A percentile compares a stretch with the other conserved stretches of the same genome.
Conservation (phyloP, 2,113 vertebrate genomes). For the Oenanthe melanoleuca region DNA sequence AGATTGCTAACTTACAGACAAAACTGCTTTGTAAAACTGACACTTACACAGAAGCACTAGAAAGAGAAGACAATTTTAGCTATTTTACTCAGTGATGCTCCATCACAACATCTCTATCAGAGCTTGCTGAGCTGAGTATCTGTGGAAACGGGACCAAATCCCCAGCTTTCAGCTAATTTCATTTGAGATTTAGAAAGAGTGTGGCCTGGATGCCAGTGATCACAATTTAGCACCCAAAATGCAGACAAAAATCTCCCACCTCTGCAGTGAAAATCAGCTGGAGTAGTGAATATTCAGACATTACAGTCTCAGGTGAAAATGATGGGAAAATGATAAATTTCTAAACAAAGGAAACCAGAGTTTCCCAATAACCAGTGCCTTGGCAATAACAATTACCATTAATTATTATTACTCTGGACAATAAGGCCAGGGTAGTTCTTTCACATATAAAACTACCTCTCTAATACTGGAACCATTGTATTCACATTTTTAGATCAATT, state of each 20-base stretch:
- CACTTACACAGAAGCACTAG: not conserved
- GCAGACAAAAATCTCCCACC: not conserved
- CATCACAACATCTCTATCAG: conserved; percentile 8
- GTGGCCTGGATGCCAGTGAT: not conserved
- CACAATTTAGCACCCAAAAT: not conserved
- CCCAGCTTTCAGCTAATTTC: not conserved
- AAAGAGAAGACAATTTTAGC: not conserved
- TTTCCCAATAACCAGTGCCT: not conserved
- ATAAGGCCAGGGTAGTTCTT: not conserved
- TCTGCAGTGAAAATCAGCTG: not conserved
- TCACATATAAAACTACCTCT: not conserved
- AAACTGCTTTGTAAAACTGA: not conserved
- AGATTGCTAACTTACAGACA: not conserved
- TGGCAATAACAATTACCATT: not conserved
- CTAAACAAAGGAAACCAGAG: not conserved
- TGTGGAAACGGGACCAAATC: not conserved
- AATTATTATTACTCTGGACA: not conserved
- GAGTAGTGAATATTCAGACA: not conserved
- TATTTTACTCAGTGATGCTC: not conserved
- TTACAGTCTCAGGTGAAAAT: not conserved
- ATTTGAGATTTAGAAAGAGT: not conserved
- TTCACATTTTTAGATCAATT: not conserved
- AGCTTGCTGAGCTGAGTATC: not conserved
- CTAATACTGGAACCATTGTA: not conserved
- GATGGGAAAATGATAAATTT: not conserved